Conservation (phyloP, 1,140 invertebrate genomes). For the Lepidostoma basale region DNA sequence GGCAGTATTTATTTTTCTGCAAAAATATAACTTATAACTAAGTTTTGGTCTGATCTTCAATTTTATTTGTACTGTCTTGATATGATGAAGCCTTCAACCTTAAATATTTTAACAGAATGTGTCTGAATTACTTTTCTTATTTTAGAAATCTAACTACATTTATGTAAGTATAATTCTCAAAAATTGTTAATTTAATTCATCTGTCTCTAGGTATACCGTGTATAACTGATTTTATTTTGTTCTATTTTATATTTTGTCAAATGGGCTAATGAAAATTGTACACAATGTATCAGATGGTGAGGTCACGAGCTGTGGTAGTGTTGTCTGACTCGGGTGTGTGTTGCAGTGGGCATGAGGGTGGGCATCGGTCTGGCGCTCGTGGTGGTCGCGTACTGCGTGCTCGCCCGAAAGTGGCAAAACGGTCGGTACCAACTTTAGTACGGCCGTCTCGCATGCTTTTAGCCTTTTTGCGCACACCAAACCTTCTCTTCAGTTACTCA, state of each 20-base stretch:
- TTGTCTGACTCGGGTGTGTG: slow-evolving; percentile 22
- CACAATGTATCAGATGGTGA: neutral
- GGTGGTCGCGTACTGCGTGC: slow-evolving; percentile 44
- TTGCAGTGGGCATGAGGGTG: slow-evolving; percentile 46
- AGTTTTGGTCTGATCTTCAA: no score
- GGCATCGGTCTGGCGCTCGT: slow-evolving; percentile 43
- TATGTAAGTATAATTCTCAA: no score
- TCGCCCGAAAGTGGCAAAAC: slow-evolving; percentile 45
- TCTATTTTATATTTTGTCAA: neutral
- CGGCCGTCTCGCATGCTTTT: slow-evolving; percentile 40
- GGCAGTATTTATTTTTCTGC: no score
- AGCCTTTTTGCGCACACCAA: slow-evolving; percentile 18
- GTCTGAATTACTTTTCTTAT: no score
- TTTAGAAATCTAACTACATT: no score
- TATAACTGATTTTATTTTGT: neutral
- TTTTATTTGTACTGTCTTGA: no score
- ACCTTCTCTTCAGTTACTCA: neutral
- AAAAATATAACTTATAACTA: no score
- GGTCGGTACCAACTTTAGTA: slow-evolving; percentile 48
- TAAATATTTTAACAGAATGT: no score
- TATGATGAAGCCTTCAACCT: no score
- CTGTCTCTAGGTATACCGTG: no score
- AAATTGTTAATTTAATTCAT: no score
- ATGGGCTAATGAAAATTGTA: slow-evolving; percentile 13
- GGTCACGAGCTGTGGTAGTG: slow-evolving; percentile 2